Percentiles rank a stretch among this genome's conserved stretches.
phyloP scores from a whole-genome alignment of 2,797 vertebrate genomes.

The Hippoglossus hippoglossus region DNA sequence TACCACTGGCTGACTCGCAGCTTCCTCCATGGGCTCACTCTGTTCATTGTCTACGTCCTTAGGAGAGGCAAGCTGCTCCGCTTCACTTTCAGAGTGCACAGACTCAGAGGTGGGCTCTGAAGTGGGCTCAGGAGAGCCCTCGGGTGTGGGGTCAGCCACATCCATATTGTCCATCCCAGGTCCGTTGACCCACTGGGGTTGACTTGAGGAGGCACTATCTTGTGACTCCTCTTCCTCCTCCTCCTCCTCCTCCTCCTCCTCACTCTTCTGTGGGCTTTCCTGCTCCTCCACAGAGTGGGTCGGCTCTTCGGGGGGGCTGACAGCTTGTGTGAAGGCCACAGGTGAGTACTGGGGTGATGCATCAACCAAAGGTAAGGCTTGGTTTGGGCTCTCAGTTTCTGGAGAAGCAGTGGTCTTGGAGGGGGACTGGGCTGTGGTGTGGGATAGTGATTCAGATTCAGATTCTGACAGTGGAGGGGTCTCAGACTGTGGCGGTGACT shows the following conservation, averaged over 20 bases:
- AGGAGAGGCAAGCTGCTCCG: constrained; percentile 82
- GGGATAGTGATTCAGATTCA: constrained; percentile 14
- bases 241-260: constrained; percentile 38
- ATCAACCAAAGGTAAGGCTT: constrained; percentile 25
- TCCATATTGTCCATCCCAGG: constrained; percentile 87
- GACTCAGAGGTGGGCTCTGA: constrained; percentile 53
- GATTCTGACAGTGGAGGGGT: constrained; percentile 47
- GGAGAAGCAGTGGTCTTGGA: constrained; percentile 43
- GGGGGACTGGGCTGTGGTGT: constrained; percentile 23
- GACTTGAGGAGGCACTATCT: constrained; percentile 74
- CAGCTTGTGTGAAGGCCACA: constrained; percentile 67
- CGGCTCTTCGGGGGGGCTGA: constrained; percentile 87
- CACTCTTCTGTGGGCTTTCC: constrained; percentile 80
- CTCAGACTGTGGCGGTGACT: constrained; percentile 31
- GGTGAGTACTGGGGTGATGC: constrained; percentile 67
- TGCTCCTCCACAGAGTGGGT: constrained; percentile 82
- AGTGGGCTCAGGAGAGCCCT: constrained; percentile 48
- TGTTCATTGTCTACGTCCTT: constrained; percentile 92
- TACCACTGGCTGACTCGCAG: constrained; percentile 98
- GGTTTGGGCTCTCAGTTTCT: constrained; percentile 45
- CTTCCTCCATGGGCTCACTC: constrained; percentile 93
- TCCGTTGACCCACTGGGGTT: constrained; percentile 87
- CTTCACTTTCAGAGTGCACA: constrained; percentile 57
- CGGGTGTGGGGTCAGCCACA: constrained; percentile 73
- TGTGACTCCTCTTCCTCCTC: constrained; percentile 66